A percentile compares a stretch with the other conserved stretches of the same genome.
These are phyloP conservation scores for Montifringilla adamsi DNA, from an alignment of 2,113 vertebrate species.

Conservation along the genomic window DNA sequence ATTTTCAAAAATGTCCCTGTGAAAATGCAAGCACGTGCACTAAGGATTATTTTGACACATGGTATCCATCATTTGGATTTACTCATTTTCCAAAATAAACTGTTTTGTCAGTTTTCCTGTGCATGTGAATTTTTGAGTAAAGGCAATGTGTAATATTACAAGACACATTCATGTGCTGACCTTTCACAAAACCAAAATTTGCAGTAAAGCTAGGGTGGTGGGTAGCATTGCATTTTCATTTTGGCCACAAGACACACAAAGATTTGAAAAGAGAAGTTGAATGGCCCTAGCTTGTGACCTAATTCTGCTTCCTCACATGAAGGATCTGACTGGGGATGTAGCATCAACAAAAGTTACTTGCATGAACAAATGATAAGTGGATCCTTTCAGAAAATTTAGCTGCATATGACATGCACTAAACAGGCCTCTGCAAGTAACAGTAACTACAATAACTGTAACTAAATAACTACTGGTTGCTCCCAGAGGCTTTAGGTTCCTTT, in stretches of 20 bases:
- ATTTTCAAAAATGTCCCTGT: conserved; percentile 5
- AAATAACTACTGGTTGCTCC: background rate
- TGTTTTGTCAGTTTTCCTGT: conserved; percentile 42
- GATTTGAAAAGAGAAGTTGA: background rate
- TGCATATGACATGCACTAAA: background rate
- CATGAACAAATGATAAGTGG: background rate
- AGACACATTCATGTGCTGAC: background rate
- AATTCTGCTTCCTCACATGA: background rate
- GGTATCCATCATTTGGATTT: conserved; percentile 62
- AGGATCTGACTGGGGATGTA: fast-evolving
- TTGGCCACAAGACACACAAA: background rate
- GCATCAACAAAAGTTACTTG: background rate
- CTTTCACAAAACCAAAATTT: background rate
- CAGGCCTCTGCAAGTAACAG: background rate
- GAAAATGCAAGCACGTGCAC: conserved; percentile 44
- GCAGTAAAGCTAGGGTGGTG: background rate
- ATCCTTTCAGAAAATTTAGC: background rate
- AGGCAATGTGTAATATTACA: conserved; percentile 14
- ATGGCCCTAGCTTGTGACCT: background rate
- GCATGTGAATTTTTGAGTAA: conserved; percentile 18
- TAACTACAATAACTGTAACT: background rate
- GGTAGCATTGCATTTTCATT: background rate
- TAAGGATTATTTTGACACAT: conserved; percentile 63
- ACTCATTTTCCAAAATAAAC: conserved; percentile 63
- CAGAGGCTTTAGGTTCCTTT: background rate